phyloP scores from a whole-genome alignment of 1,140 invertebrate species.

The Lepidurus arcticus region DNA sequence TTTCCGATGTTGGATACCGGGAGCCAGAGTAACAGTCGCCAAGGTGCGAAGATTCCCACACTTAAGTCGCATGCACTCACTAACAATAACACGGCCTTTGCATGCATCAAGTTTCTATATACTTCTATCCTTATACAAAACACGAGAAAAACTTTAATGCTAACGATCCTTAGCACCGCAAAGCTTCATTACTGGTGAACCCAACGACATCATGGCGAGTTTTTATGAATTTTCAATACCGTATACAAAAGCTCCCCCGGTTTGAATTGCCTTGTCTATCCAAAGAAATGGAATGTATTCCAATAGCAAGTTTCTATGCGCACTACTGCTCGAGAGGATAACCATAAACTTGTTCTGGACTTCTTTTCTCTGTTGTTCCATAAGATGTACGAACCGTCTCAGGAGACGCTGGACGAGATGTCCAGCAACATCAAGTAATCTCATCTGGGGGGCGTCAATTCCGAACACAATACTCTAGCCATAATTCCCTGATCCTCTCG shows the following conservation, averaged over 20 bases:
- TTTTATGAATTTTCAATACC: not conserved
- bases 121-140: not conserved
- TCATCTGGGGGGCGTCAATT: not conserved
- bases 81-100: not conserved
- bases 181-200: not conserved
- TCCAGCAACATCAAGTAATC: not conserved
- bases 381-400: not conserved
- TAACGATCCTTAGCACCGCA: not conserved
- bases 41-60: conserved; percentile 21
- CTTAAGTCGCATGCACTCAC: not conserved
- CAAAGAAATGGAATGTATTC: not conserved
- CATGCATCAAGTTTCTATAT: not conserved
- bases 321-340: not conserved
- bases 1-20: not conserved
- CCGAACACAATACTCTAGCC: not conserved
- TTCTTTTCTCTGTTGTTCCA: not conserved
- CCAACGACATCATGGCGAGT: too few species aligned
- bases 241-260: not conserved
- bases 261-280: not conserved
- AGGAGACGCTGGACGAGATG: not conserved
- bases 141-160: not conserved
- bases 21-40: not conserved
- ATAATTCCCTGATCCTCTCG: not conserved
- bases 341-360: not conserved
- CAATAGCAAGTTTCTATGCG: not conserved